A percentile compares a stretch with the other conserved stretches of the same genome.
Evolutionary conservation across 2,113 vertebrate genomes (phyloP).

Genomic region (Odocoileus hemionus): DNA sequence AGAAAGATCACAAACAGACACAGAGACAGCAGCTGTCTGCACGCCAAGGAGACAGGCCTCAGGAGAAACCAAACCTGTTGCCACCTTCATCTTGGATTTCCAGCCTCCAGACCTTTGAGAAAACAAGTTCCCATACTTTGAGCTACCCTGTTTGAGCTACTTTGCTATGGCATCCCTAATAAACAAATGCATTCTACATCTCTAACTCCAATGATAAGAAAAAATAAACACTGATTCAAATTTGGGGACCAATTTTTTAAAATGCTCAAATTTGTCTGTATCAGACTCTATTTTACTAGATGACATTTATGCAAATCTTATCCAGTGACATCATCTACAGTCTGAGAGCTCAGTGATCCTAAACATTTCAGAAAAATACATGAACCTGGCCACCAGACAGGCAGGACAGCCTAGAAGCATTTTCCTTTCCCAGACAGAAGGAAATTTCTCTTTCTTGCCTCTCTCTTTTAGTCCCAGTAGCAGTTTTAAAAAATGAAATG

Average conservation of each 20-base stretch:
- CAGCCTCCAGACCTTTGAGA: neutral
- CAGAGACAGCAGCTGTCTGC: rapidly evolving
- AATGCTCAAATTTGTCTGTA: neutral
- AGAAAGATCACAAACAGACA: rapidly evolving
- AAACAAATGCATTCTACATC: neutral
- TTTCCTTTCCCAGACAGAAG: neutral
- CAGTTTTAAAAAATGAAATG: neutral
- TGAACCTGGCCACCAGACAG: neutral
- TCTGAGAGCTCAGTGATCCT: neutral
- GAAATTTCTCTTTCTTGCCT: neutral
- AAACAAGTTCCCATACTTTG: no score
- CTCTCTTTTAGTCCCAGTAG: neutral
- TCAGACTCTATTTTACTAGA: neutral
- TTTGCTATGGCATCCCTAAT: no score
- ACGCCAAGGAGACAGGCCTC: rapidly evolving
- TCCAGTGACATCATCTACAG: neutral
- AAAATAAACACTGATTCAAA: neutral
- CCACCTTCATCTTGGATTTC: neutral
- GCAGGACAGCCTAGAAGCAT: neutral
- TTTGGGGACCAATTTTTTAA: neutral
- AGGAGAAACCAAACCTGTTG: neutral
- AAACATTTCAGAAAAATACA: neutral
- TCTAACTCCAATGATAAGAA: neutral
- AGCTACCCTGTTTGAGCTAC: neutral
- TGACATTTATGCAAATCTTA: neutral